These are phyloP conservation scores for Dipodomys ordii DNA, from an alignment of 2,113 vertebrate genomes.

Conservation along the genomic window DNA sequence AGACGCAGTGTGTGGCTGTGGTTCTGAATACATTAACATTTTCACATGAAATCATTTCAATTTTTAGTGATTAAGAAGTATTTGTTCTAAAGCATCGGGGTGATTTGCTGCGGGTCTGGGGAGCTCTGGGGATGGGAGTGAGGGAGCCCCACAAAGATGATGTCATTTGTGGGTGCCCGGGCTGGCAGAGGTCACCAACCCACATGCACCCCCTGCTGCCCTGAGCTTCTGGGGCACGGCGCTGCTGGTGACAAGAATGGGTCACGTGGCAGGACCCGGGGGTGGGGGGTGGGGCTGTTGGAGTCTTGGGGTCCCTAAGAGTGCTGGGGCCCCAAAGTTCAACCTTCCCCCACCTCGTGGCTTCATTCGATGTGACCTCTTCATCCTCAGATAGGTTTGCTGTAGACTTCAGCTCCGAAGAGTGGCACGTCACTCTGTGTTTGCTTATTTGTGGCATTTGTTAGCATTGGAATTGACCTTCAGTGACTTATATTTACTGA, in stretches of 20 bases:
- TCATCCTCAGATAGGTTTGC: neutral
- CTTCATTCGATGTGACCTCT: neutral
- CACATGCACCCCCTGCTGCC: neutral
- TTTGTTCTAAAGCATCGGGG: conserved; percentile 83
- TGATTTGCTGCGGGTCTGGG: conserved; percentile 68
- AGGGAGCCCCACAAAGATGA: conserved; percentile 43
- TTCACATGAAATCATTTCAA: conserved; percentile 84
- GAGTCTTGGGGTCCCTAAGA: neutral
- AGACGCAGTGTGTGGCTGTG: conserved; percentile 74
- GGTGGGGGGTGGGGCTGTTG: too few species aligned
- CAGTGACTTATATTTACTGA: neutral
- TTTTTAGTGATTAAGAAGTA: conserved; percentile 85
- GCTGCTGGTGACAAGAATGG: neutral
- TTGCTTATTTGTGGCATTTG: neutral
- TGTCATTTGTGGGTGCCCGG: neutral
- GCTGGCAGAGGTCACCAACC: neutral
- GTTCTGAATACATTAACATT: conserved; percentile 87
- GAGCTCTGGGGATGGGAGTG: neutral
- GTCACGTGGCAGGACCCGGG: neutral
- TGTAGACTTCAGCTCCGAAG: neutral
- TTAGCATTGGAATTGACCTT: neutral
- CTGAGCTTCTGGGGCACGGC: neutral
- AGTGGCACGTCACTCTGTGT: neutral
- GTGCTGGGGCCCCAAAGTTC: neutral
- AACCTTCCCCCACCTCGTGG: neutral